phyloP scores from a whole-genome alignment of 2,888 invertebrate genomes.

The Mythimna albipuncta region DNA sequence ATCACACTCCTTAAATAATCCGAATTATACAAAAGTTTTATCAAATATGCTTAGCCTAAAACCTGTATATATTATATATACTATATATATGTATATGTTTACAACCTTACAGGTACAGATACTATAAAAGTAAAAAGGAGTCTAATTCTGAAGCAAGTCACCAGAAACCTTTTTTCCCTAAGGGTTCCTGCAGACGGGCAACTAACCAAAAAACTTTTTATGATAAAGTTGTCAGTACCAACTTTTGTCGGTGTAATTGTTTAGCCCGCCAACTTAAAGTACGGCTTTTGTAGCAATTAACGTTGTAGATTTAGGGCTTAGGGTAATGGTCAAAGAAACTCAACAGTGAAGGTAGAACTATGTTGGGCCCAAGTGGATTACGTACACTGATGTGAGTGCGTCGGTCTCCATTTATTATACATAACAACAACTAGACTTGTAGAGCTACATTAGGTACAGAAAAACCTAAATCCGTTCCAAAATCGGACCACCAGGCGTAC shows the following conservation, averaged over 20 bases:
- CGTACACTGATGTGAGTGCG: no score
- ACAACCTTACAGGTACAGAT: background rate
- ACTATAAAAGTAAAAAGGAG: conserved; percentile 28
- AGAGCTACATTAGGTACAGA: no score
- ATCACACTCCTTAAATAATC: background rate
- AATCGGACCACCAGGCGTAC: no score
- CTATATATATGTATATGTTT: background rate
- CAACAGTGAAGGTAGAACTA: no score
- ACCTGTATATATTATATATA: no score
- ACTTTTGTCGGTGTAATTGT: background rate
- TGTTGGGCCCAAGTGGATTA: no score
- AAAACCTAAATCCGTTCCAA: no score
- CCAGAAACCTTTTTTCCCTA: conserved; percentile 10
- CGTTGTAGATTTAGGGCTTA: no score
- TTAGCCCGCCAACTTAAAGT: no score
- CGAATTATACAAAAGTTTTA: background rate
- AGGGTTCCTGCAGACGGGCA: background rate
- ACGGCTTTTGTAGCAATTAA: background rate
- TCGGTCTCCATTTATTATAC: no score
- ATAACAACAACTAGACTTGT: no score
- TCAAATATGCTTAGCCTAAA: background rate
- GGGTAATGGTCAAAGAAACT: no score
- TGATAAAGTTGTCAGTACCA: background rate
- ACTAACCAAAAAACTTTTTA: background rate
- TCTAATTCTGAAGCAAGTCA: conserved; percentile 18